Base-by-base conservation (phyloP, 2,797 vertebrate genomes). In the Channallabes apus region DNA sequence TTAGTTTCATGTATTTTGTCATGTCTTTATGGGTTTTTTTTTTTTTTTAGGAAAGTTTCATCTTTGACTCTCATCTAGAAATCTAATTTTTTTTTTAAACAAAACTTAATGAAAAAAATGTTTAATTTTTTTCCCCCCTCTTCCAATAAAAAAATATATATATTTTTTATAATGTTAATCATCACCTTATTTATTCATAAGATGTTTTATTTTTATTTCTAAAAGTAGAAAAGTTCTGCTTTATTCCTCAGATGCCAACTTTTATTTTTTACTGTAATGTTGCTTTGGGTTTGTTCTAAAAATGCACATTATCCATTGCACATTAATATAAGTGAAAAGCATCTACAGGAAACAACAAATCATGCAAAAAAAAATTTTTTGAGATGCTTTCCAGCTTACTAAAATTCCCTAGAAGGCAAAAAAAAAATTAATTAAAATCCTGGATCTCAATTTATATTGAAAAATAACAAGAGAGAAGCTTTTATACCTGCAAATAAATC, bases 191-290 rank as follows among this genome's bases (percentile, higher is more conserved):
- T 29, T 41, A 27, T 15, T 22, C 22, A 68, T 51, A n/a, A n/a
- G n/a, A n/a, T n/a, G n/a, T n/a, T n/a, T 41, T 54, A 29, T 27
- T 17, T 2, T 73, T 77, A 58, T 51, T 58, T 15, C 54, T 51
- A 76, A 56, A 68, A 68, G 62, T 61, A 18, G 41, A 78, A 78
- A 79, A 41, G 35, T 32, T 78, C 82, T 80, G 65, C 65, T 29
- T 59, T 84, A 46, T 67, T 76, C 51, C 64, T 67, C 35, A 84
- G 82, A 89, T 75, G 56, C 38, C 78, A n/a, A n/a, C n/a, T n/a
- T 4, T 51, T 8, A 11, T 38, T 20, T 32, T 59, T 14, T 11
- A 58, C 1, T 56, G 14, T 17, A 51, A 17, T 76, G 2, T 9
- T 56, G 3, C 20, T 56, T 51, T 73, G 5, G 22, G 35, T 71